phyloP scores from a whole-genome alignment of 2,113 vertebrate genomes.

The Crotalus viridis region DNA sequence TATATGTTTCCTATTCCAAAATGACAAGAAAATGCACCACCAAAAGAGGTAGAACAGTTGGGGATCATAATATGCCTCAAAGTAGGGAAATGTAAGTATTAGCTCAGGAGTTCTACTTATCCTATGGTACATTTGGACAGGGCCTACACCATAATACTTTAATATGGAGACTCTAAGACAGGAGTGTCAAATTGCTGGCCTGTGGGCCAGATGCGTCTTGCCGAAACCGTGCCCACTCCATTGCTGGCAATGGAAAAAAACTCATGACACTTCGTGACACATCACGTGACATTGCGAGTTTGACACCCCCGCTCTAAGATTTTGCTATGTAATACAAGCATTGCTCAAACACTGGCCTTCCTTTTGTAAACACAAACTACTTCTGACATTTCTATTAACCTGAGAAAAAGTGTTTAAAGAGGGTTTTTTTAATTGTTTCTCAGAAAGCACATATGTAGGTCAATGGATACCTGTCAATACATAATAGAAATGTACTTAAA shows the following conservation, averaged over 20 bases:
- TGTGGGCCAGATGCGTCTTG: no score
- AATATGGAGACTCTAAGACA: not conserved
- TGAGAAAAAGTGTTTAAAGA: not conserved
- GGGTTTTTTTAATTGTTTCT: not conserved
- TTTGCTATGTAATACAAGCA: not conserved
- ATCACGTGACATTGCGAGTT: no score
- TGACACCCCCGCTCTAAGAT: not conserved
- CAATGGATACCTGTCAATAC: not conserved
- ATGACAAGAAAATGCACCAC: not conserved
- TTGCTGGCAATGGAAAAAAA: no score
- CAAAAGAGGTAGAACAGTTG: not conserved
- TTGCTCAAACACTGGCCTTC: not conserved
- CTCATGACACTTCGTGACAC: no score
- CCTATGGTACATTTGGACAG: no score
- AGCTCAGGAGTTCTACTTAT: not conserved
- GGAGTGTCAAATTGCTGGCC: no score
- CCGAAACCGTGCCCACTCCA: no score
- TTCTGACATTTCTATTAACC: not conserved
- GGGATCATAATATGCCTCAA: not conserved
- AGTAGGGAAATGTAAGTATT: not conserved
- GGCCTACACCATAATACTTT: not conserved
- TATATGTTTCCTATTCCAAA: not conserved
- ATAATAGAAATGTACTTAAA: not conserved
- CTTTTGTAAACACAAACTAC: not conserved
- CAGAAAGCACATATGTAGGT: not conserved